Conservation (phyloP, 2,797 vertebrate genomes). For the Sebastes baramenuke region DNA sequence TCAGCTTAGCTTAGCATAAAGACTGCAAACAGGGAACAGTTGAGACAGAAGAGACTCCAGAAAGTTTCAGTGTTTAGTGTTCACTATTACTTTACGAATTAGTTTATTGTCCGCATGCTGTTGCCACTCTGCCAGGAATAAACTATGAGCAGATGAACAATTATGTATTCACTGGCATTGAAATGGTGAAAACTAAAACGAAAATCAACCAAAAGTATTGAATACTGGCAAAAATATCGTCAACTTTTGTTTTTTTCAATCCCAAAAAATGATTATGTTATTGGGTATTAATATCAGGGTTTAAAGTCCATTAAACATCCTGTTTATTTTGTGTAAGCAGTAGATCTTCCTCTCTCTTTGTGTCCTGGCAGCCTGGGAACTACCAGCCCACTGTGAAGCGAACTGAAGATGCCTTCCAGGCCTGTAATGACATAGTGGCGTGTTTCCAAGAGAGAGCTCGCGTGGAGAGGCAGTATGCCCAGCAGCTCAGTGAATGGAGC, state of each 20-base stretch:
- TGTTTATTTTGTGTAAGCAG: constrained; percentile 20
- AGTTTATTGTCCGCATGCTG: background rate
- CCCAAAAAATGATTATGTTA: background rate
- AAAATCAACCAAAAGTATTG: background rate
- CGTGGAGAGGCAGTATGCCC: constrained; percentile 86
- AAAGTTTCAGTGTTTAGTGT: background rate
- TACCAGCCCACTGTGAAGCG: constrained; percentile 85
- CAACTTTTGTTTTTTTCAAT: background rate
- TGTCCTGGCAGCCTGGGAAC: constrained; percentile 84
- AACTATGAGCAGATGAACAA: constrained; percentile 12
- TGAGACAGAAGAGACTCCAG: background rate
- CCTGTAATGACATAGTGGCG: constrained; percentile 85
- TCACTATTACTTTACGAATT: constrained; percentile 2
- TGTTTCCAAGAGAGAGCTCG: constrained; percentile 90
- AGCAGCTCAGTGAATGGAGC: constrained; percentile 85
- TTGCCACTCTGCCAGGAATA: constrained; percentile 6
- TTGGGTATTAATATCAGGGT: background rate
- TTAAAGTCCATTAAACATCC: background rate
- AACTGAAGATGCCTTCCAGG: constrained; percentile 85
- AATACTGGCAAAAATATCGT: background rate
- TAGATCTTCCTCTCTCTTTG: constrained; percentile 34
- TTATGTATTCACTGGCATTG: constrained; percentile 1
- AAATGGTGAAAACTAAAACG: background rate
- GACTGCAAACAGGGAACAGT: background rate
- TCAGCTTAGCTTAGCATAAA: background rate